A percentile compares a stretch with the other conserved stretches of the same genome.
Conservation (phyloP, 1,140 invertebrate species). For the Anthonomus grandis region DNA sequence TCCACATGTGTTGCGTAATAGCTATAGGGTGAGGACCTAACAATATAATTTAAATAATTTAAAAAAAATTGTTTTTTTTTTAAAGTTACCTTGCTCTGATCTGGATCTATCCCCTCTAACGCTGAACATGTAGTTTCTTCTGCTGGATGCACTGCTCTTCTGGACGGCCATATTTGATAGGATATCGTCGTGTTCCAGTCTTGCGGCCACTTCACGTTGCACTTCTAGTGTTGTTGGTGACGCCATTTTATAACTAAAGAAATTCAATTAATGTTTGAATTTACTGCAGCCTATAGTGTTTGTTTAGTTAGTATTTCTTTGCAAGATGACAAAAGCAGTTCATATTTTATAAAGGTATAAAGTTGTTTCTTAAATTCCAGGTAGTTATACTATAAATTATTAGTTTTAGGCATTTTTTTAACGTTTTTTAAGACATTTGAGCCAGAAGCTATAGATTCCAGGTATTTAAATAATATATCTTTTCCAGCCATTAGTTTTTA, state of each 20-base stretch:
- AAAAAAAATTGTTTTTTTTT: neutral
- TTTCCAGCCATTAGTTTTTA: no score
- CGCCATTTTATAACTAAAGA: constrained; percentile 9
- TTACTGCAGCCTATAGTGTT: no score
- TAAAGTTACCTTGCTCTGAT: constrained; percentile 57
- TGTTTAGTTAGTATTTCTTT: no score
- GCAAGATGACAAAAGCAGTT: no score
- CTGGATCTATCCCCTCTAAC: constrained; percentile 55
- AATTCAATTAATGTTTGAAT: neutral
- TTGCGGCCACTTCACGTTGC: constrained; percentile 42
- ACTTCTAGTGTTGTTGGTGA: constrained; percentile 41
- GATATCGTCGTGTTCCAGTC: constrained; percentile 38
- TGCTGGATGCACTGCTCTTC: constrained; percentile 18
- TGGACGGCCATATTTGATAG: constrained; percentile 15
- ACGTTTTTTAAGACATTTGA: no score
- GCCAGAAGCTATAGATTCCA: no score
- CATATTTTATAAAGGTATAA: no score
- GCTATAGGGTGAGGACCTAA: constrained; percentile 52
- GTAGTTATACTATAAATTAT: no score
- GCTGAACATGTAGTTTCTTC: constrained; percentile 48
- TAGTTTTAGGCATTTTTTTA: no score
- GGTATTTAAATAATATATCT: no score
- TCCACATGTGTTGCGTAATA: constrained; percentile 49
- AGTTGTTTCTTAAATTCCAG: no score
- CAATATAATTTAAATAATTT: neutral